phyloP scores from a whole-genome alignment of 2,113 vertebrate species.

The Sus scrofa region T2T-Sscrofa CM000812.6:50861501-50862000 shows the following conservation, averaged over 20 bases:
- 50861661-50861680: neutral
- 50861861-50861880: conserved; percentile 93
- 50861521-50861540: no score
- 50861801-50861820: conserved; percentile 86
- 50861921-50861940: conserved; percentile 33
- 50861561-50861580: no score
- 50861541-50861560: no score
- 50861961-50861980: neutral
- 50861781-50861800: conserved; percentile 83
- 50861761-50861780: conserved; percentile 78
- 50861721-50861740: neutral
- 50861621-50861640: no score
- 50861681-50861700: conserved; percentile 41
- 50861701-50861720: conserved; percentile 48
- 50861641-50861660: no score
- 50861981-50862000: neutral
- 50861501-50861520: no score
- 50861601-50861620: no score
- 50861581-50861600: no score
- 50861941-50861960: neutral
- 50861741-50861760: conserved; percentile 53
- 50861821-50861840: conserved; percentile 93
- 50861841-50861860: conserved; percentile 91
- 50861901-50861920: conserved; percentile 89
- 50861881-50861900: conserved; percentile 94